Conservation (phyloP, 2,888 invertebrate species). For the Diogma glabrata region DNA sequence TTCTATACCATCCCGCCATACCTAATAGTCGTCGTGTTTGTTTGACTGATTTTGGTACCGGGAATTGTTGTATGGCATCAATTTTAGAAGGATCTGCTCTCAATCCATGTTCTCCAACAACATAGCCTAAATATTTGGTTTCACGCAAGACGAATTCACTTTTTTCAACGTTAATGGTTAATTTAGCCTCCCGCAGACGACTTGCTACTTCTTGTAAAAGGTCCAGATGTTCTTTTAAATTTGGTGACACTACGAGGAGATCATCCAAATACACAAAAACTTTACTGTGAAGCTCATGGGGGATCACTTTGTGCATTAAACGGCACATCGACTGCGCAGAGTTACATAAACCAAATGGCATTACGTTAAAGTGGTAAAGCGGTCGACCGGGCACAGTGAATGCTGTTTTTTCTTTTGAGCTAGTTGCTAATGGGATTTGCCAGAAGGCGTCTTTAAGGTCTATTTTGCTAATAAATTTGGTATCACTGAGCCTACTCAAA, state of each 20-base stretch:
- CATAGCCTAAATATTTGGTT: conserved; percentile 11
- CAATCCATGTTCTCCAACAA: conserved; percentile 12
- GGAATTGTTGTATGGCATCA: not conserved
- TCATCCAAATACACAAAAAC: conserved; percentile 13
- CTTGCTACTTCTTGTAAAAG: conserved; percentile 5
- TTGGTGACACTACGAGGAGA: not conserved
- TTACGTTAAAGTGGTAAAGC: conserved; percentile 13
- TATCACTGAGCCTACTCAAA: conserved; percentile 14
- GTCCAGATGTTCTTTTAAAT: conserved; percentile 7
- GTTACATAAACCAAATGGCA: conserved; percentile 16
- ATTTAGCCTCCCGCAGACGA: not conserved
- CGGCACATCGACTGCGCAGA: conserved; percentile 17
- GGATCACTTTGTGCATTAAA: conserved; percentile 20
- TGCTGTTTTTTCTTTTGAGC: conserved; percentile 21
- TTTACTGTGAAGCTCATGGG: conserved; percentile 15
- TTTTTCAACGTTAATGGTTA: conserved; percentile 10
- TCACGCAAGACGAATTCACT: not conserved
- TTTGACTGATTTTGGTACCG: not conserved
- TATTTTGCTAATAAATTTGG: conserved; percentile 22
- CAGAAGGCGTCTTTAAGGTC: conserved; percentile 19
- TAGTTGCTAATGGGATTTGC: conserved; percentile 15
- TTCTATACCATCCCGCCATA: conserved; percentile 3
- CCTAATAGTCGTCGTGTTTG: conserved; percentile 1
- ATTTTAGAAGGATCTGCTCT: conserved; percentile 1
- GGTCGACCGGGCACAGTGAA: conserved; percentile 14